Evolutionary conservation across 2,113 vertebrate genomes (phyloP).

Genomic region (Rhinichthys klamathensis): DNA sequence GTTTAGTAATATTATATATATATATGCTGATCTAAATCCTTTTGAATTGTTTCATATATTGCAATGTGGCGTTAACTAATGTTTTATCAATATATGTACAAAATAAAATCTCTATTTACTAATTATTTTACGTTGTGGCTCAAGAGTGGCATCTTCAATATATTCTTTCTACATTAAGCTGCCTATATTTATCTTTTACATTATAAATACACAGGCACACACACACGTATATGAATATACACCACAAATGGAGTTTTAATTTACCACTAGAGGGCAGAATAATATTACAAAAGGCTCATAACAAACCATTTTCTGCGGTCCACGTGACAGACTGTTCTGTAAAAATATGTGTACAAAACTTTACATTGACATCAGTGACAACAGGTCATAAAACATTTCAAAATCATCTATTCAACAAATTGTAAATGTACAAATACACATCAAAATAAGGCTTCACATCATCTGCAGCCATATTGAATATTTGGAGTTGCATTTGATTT

Average conservation of each 20-base stretch:
- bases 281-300: not conserved
- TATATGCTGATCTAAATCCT: not conserved
- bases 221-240: not conserved
- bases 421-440: not conserved
- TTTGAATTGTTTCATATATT: not conserved
- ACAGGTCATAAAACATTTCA: not conserved
- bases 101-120: not conserved
- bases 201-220: not conserved
- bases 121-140: not conserved
- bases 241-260: slow-evolving; percentile 4
- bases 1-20: not conserved
- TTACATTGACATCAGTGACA: not conserved
- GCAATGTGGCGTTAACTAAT: not conserved
- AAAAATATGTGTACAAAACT: slow-evolving; percentile 21
- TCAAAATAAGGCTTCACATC: slow-evolving; percentile 8
- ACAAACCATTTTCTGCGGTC: not conserved
- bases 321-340: not conserved
- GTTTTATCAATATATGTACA: not conserved
- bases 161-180: not conserved
- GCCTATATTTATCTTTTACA: not conserved
- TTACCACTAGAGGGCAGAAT: slow-evolving; percentile 21
- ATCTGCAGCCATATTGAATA: not conserved
- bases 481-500: not conserved
- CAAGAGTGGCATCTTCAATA: not conserved
- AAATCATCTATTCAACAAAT: not conserved